Percentiles rank a stretch among this genome's conserved stretches.
Evolutionary conservation across 2,797 vertebrate genomes (phyloP).

Genomic region (Xiphorhynchus erythropygius): DNA sequence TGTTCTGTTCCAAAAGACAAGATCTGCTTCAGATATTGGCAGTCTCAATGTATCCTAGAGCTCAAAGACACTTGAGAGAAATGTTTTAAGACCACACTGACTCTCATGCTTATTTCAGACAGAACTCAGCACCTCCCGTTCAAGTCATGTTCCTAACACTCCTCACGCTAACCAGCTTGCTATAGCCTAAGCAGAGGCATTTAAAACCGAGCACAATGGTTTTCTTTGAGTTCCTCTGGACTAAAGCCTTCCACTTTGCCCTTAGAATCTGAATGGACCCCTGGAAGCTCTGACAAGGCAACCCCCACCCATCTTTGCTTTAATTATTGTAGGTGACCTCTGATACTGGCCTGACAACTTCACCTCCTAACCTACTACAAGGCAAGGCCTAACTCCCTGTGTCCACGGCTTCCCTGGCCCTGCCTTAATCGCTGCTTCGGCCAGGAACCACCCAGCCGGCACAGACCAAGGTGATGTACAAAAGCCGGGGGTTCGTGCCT

Average conservation of each 20-base stretch:
- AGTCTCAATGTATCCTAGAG: not conserved
- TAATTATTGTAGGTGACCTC: not conserved
- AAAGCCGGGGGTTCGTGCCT: not conserved
- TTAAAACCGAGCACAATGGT: not conserved
- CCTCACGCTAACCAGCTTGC: not conserved
- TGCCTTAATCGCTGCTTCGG: not conserved
- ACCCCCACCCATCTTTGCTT: not conserved
- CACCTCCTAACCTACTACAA: not conserved
- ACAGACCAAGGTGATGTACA: not conserved
- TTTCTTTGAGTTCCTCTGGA: not conserved
- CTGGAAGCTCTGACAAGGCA: not conserved
- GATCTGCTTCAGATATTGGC: not conserved
- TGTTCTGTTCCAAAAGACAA: not conserved
- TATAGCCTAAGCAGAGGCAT: not conserved
- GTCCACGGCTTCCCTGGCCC: not conserved
- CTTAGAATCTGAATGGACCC: not conserved
- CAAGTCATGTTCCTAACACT: not conserved
- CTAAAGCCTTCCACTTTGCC: not conserved
- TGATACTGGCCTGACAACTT: not conserved
- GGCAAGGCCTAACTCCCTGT: not conserved
- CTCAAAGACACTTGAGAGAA: not conserved
- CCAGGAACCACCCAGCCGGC: not conserved
- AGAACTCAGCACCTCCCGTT: not conserved
- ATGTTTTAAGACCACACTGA: not conserved
- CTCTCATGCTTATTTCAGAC: not conserved